These are phyloP conservation scores for Eristalinus aeneus DNA, from an alignment of 2,888 invertebrate species.

Conservation along the genomic window DNA sequence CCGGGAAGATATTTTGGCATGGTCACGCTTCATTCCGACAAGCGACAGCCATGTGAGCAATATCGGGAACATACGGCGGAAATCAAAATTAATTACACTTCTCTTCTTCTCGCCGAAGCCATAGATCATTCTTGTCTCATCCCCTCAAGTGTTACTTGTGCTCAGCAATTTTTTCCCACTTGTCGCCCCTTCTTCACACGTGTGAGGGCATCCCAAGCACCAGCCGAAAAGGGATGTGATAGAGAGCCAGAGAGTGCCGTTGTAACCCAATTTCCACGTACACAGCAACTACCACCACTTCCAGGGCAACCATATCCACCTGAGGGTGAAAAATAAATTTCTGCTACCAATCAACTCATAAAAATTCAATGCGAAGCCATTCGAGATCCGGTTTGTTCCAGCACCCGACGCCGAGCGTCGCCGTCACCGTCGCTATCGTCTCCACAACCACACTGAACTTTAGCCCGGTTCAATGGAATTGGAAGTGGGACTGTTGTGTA, in stretches of 20 bases:
- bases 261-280: constrained; percentile 62
- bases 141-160: constrained; percentile 23
- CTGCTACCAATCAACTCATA: constrained; percentile 67
- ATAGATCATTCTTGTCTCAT: constrained; percentile 58
- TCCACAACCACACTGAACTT: constrained; percentile 31
- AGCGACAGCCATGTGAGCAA: constrained; percentile 28
- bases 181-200: constrained; percentile 16
- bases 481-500: constrained; percentile 48
- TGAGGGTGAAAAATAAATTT: constrained; percentile 65
- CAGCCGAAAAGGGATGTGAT: background rate
- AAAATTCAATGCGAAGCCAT: constrained; percentile 65
- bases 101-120: constrained; percentile 54
- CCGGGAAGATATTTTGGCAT: constrained; percentile 32
- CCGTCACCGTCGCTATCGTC: too few species aligned
- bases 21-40: constrained; percentile 51
- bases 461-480: constrained; percentile 42
- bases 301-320: constrained; percentile 48
- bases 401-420: background rate
- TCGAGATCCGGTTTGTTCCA: constrained; percentile 59
- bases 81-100: constrained; percentile 64
- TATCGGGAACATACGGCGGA: constrained; percentile 10
- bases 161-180: constrained; percentile 20
- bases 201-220: constrained; percentile 16
- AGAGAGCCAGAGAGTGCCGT: constrained; percentile 9
- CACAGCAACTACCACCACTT: constrained; percentile 53